Conservation (phyloP, 2,113 vertebrate species). For the Eulemur rufifrons region DNA sequence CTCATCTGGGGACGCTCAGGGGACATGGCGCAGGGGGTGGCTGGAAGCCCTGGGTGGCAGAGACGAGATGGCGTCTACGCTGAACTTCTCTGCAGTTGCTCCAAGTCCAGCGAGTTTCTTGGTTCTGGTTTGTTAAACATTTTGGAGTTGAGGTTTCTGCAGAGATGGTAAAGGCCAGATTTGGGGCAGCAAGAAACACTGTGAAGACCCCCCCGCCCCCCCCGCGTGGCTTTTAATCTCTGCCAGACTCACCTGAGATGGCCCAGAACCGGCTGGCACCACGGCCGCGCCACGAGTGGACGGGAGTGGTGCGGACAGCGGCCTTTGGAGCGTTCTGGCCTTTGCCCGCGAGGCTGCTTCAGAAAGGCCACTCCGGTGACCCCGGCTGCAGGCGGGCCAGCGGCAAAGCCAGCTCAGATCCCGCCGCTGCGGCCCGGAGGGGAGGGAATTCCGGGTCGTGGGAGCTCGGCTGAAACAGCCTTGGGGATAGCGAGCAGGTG, state of each 20-base stretch:
- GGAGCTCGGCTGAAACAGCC: background rate
- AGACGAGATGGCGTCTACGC: accelerated
- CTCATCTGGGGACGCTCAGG: no score
- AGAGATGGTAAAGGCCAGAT: background rate
- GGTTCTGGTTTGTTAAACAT: background rate
- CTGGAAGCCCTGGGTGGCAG: background rate
- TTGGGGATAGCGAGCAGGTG: accelerated
- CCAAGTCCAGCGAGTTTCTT: no score
- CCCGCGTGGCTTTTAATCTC: background rate
- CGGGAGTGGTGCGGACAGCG: no score
- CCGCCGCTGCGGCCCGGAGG: accelerated
- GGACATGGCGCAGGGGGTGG: accelerated
- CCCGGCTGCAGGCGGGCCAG: background rate
- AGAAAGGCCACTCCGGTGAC: background rate
- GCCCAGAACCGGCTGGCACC: background rate
- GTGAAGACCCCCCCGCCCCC: accelerated
- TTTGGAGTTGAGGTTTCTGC: background rate
- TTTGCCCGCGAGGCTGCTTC: background rate
- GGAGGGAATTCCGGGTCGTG: no score
- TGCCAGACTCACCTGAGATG: background rate
- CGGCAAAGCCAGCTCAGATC: background rate
- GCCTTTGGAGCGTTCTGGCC: background rate
- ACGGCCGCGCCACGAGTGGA: background rate
- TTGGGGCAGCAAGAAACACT: background rate
- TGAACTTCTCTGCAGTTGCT: background rate